Base-by-base conservation (phyloP, 2,888 invertebrate genomes). In the Coleophora flavipennella region DNA sequence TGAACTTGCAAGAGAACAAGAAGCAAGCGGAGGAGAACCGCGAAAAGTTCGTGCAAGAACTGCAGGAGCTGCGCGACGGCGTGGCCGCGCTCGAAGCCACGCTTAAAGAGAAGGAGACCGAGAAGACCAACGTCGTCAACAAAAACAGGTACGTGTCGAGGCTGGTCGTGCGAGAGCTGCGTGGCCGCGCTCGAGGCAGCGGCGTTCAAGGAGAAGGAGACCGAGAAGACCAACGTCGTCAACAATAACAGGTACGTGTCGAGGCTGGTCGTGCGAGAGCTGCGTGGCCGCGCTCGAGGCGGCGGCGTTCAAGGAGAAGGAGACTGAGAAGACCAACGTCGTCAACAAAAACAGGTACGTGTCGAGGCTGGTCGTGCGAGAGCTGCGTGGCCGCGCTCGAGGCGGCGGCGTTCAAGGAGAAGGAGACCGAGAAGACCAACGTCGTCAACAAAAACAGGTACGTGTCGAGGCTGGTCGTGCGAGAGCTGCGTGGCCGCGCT, bases 1-100 rank as follows among this genome's bases (percentile, higher is more conserved):
- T 74, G 9, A 76, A 74, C 46, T 69, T 89, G n/a, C 76, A 85
- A 65, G 78, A 83, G 35, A 77, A 71, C 31, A 75, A 79, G 44
- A 75, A 79, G 35, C 75, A 86, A 46, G 60, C 88, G 34, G 80
- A 86, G 48, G 51, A 50, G 2, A 68, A 77, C 36, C 68, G 68
- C 36, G 77, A 74, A 35, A 73, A 66, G 39, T 65, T 59, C 39
- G 44, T 63, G 40, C 46, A 57, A n/a, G 79, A 84, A 57, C 44
- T 83, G 10, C 66, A 67, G 13, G 71, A 76, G 36, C 48, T 85
- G 10, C 61, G 74, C 39, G 67, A 67, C 2, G 61, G 62, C 0
- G 67, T 67, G 2, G 56, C 61, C 10, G 62, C 75, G 25, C 50
- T 83, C 13, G 64, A 76, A 47, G 57, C 59, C 8, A 68, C 67